A percentile compares a stretch with the other conserved stretches of the same genome.
phyloP scores from a whole-genome alignment of 2,888 invertebrate species.

The Drosophila anomalata region DNA sequence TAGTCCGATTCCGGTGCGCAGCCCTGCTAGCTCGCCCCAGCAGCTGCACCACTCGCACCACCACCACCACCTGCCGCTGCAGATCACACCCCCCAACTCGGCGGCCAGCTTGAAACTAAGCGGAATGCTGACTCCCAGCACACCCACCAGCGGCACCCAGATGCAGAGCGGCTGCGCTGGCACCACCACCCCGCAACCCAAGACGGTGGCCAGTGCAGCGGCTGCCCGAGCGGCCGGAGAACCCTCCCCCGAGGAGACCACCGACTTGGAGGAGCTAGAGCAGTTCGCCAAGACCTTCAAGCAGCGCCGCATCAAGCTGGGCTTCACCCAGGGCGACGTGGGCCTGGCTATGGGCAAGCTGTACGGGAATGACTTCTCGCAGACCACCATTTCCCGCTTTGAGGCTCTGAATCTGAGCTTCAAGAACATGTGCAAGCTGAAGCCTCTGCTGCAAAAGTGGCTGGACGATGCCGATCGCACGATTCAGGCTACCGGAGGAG shows the following conservation, averaged over 20 bases:
- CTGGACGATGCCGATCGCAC: constrained; percentile 96
- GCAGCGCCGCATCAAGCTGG: constrained; percentile 97
- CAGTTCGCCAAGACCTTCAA: constrained; percentile 99
- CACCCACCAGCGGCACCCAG: constrained; percentile 85
- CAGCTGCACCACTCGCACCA: constrained; percentile 40
- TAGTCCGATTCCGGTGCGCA: constrained; percentile 79
- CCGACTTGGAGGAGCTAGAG: constrained; percentile 98
- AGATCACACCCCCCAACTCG: constrained; percentile 85
- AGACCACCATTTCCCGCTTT: constrained; percentile 99
- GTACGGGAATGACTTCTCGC: constrained; percentile 99
- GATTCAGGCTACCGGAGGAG: constrained; percentile 88
- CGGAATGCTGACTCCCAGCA: constrained; percentile 86
- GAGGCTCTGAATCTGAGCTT: constrained; percentile 99
- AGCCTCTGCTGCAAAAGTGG: constrained; percentile 98
- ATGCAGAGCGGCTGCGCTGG: constrained; percentile 51
- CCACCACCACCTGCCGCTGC: constrained; percentile 57
- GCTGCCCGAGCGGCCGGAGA: constrained; percentile 89
- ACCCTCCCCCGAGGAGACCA: constrained; percentile 96
- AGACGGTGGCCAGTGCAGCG: constrained; percentile 82
- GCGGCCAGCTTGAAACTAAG: constrained; percentile 81
- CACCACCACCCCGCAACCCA: constrained; percentile 84
- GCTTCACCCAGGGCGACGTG: constrained; percentile 99
- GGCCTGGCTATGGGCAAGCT: constrained; percentile 99
- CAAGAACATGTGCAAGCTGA: constrained; percentile 99
- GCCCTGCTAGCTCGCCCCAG: constrained; percentile 82